These are phyloP conservation scores for Amblyjoppa fuscipennis DNA, from an alignment of 2,888 invertebrate genomes.

Conservation along the genomic window DNA sequence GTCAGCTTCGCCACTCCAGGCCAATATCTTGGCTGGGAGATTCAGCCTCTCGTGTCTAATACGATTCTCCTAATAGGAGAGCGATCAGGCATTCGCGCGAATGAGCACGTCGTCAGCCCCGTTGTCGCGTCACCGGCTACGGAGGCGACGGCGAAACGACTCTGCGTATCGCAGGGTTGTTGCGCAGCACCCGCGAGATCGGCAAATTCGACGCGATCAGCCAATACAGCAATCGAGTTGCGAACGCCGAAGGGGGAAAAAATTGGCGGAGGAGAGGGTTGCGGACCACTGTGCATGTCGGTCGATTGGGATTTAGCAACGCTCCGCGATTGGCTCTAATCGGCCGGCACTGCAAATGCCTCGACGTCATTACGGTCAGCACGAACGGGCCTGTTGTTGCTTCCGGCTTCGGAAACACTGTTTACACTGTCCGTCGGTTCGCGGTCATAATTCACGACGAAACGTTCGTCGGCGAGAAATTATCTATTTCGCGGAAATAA, in stretches of 20 bases:
- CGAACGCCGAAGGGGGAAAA: constrained; percentile 38
- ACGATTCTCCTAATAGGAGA: constrained; percentile 82
- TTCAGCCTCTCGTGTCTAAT: constrained; percentile 77
- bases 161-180: constrained; percentile 20
- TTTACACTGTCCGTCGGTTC: constrained; percentile 1
- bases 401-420: background rate
- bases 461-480: constrained; percentile 36
- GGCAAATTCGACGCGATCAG: constrained; percentile 24
- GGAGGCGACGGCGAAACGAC: constrained; percentile 4
- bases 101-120: constrained; percentile 66
- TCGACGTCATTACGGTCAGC: constrained; percentile 75
- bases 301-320: constrained; percentile 79
- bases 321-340: constrained; percentile 79
- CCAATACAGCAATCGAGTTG: constrained; percentile 21
- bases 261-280: constrained; percentile 19
- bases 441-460: constrained; percentile 10
- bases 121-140: constrained; percentile 31
- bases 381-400: constrained; percentile 61
- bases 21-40: constrained; percentile 64
- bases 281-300: constrained; percentile 69
- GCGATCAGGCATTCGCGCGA: constrained; percentile 77
- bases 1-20: constrained; percentile 21
- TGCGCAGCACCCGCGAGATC: constrained; percentile 33
- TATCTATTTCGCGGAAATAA: constrained; percentile 39
- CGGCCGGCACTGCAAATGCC: constrained; percentile 75